Evolutionary conservation across 2,888 invertebrate genomes (phyloP).

Genomic region (Ennomos quercinarius): DNA sequence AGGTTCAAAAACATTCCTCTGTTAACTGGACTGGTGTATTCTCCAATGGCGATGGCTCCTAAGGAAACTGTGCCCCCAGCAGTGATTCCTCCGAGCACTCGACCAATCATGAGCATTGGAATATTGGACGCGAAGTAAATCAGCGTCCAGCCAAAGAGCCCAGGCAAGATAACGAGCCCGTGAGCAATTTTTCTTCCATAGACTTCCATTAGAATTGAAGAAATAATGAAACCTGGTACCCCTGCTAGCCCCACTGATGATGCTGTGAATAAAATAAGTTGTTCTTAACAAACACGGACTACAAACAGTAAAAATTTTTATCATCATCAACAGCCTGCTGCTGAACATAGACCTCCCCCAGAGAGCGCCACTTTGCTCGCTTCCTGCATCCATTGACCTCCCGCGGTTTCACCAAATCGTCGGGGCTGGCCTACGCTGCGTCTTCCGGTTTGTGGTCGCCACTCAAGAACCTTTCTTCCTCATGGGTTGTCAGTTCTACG

Average conservation of each 20-base stretch:
- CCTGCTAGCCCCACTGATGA: conserved; percentile 52
- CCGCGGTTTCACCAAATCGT: too few species aligned
- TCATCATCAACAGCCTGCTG: too few species aligned
- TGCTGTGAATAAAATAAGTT: conserved; percentile 41
- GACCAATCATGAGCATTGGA: conserved; percentile 48
- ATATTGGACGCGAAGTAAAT: conserved; percentile 63
- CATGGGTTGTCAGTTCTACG: too few species aligned
- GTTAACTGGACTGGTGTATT: conserved; percentile 56
- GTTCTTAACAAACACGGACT: background rate
- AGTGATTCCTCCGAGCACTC: conserved; percentile 63
- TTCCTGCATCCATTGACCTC: too few species aligned
- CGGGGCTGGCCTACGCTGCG: too few species aligned
- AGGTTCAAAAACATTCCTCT: conserved; percentile 59
- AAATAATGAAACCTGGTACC: conserved; percentile 53
- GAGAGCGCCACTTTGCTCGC: too few species aligned
- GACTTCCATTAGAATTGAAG: conserved; percentile 52
- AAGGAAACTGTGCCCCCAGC: conserved; percentile 72
- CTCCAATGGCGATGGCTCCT: conserved; percentile 61
- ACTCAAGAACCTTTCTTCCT: too few species aligned
- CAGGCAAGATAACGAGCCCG: conserved; percentile 68
- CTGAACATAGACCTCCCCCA: too few species aligned
- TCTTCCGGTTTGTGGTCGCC: too few species aligned
- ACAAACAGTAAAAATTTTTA: background rate
- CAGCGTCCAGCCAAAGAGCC: conserved; percentile 75
- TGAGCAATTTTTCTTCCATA: conserved; percentile 50